Evolutionary conservation across 2,113 vertebrate species (phyloP).

Genomic region (Plecotus auritus): DNA sequence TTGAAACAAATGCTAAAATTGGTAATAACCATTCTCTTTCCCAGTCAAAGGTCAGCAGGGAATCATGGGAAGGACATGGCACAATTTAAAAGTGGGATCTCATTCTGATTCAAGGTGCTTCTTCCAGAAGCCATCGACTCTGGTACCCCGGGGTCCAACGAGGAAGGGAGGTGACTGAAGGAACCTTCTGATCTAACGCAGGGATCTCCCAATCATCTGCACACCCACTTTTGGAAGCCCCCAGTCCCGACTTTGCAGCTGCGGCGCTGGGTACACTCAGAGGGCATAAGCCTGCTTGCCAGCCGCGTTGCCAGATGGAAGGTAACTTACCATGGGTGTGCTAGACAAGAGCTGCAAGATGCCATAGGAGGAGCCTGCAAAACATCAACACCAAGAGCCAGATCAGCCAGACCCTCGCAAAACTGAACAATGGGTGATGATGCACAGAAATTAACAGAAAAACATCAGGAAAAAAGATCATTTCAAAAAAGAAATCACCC

Average conservation of each 20-base stretch:
- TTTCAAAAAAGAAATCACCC: neutral
- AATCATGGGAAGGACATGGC: neutral
- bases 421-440: neutral
- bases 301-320: neutral
- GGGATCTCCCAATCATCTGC: neutral
- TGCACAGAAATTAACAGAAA: neutral
- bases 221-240: neutral
- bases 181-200: neutral
- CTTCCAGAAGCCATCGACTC: neutral
- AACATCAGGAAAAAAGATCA: neutral
- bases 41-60: neutral
- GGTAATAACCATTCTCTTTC: neutral
- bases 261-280: neutral
- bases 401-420: neutral
- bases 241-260: neutral
- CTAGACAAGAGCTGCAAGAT: slow-evolving; percentile 95
- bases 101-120: neutral
- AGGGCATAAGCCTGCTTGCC: neutral
- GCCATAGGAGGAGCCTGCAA: slow-evolving; percentile 93
- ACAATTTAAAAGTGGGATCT: neutral
- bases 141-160: neutral
- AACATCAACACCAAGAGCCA: neutral
- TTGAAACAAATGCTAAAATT: neutral
- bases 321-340: slow-evolving; percentile 91
- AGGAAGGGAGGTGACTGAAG: neutral